phyloP scores from a whole-genome alignment of 2,888 invertebrate species.

The Cremastobaeus sp. region DNA sequence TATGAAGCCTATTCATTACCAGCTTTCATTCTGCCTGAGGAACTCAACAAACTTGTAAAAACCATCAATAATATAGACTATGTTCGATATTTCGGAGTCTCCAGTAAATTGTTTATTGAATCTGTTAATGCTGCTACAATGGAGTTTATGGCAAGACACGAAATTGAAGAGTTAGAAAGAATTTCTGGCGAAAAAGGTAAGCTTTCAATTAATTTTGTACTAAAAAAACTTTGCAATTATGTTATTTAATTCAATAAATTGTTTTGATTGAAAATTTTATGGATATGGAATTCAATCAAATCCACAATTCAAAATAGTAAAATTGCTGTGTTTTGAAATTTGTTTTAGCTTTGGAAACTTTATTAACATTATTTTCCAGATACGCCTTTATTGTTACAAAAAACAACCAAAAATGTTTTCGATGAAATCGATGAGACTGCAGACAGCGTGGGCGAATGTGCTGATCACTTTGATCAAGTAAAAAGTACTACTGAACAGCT shows the following conservation, averaged over 20 bases:
- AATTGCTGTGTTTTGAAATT: no score
- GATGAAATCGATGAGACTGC: conserved; percentile 15
- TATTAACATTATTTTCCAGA: conserved; percentile 32
- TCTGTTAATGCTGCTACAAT: conserved; percentile 67
- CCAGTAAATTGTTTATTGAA: conserved; percentile 67
- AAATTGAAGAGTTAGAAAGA: conserved; percentile 16
- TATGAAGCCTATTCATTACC: conserved; percentile 73
- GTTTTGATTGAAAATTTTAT: neutral
- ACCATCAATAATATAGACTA: conserved; percentile 68
- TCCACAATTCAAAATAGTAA: no score
- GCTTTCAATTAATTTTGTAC: no score
- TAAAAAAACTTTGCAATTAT: no score
- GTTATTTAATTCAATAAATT: no score
- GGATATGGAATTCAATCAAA: no score
- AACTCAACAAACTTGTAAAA: conserved; percentile 71
- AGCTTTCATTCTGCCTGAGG: conserved; percentile 70
- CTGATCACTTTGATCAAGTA: conserved; percentile 7
- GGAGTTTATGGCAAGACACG: conserved; percentile 58
- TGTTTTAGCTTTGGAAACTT: no score
- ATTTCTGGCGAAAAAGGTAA: conserved; percentile 35
- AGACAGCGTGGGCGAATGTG: conserved; percentile 12
- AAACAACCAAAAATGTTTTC: neutral
- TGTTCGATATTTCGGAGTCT: conserved; percentile 64
- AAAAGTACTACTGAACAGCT: conserved; percentile 43
- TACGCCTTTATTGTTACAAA: conserved; percentile 21